Percentiles rank a stretch among this genome's conserved stretches.
phyloP scores from a whole-genome alignment of 2,888 invertebrate genomes.

The Drosophila silvestris region DNA sequence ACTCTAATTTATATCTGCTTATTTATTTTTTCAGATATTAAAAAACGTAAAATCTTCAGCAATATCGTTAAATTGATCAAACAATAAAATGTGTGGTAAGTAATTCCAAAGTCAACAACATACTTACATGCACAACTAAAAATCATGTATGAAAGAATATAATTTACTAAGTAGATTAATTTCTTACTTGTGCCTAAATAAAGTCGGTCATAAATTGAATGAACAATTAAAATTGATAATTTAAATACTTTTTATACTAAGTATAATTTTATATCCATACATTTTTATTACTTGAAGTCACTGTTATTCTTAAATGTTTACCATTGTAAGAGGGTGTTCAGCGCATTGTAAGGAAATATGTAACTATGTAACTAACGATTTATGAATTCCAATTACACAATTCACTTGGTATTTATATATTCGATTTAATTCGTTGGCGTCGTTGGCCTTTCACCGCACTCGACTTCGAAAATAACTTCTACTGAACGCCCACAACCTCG shows the following conservation, averaged over 20 bases:
- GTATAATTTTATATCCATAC: background rate
- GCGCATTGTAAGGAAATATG: background rate
- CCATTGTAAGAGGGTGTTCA: background rate
- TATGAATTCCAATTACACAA: constrained; percentile 3
- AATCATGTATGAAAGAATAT: background rate
- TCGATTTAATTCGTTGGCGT: constrained; percentile 10
- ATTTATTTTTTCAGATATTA: constrained; percentile 7
- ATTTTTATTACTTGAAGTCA: background rate
- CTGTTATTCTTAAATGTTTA: background rate
- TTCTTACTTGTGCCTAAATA: background rate
- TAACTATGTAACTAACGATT: background rate
- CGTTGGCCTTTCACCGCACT: constrained; percentile 41
- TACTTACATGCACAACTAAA: background rate
- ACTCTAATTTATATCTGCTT: background rate
- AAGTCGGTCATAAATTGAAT: background rate
- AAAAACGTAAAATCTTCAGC: background rate
- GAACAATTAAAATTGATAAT: background rate
- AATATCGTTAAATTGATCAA: constrained; percentile 5
- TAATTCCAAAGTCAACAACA: background rate
- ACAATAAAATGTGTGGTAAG: constrained; percentile 54
- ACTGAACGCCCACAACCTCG: constrained; percentile 48
- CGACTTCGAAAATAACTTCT: constrained; percentile 54
- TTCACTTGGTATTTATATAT: constrained; percentile 20
- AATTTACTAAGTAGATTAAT: background rate
- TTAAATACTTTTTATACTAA: background rate